phyloP scores from a whole-genome alignment of 2,888 invertebrate genomes.

The Drosophila neutralis region DNA sequence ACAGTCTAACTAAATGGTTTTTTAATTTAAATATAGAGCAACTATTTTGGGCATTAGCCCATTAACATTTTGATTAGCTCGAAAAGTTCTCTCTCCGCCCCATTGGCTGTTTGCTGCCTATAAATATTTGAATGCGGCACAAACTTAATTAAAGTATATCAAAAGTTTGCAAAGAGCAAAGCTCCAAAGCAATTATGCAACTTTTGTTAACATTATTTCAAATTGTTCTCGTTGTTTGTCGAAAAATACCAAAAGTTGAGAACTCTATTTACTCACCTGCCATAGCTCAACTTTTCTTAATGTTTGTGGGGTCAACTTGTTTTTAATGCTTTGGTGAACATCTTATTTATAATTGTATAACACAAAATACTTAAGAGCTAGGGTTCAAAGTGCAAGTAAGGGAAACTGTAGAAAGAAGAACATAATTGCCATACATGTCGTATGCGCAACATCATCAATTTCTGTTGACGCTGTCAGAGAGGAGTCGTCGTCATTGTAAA shows the following conservation, averaged over 20 bases:
- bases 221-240: constrained; percentile 26
- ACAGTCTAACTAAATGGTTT: background rate
- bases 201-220: constrained; percentile 52
- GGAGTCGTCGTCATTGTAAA: constrained; percentile 46
- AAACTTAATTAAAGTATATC: constrained; percentile 61
- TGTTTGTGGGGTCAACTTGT: constrained; percentile 29
- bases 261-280: constrained; percentile 70
- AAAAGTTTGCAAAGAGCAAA: constrained; percentile 53
- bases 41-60: constrained; percentile 59
- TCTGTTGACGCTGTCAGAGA: constrained; percentile 56
- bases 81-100: constrained; percentile 16
- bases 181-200: constrained; percentile 61
- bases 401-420: background rate
- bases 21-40: constrained; percentile 46
- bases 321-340: constrained; percentile 43
- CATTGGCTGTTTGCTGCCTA: constrained; percentile 54
- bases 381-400: background rate
- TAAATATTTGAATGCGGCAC: constrained; percentile 53
- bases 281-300: constrained; percentile 43
- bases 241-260: constrained; percentile 42
- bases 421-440: constrained; percentile 48
- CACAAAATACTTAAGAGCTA: constrained; percentile 29
- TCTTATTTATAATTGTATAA: constrained; percentile 49
- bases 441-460: constrained; percentile 55
- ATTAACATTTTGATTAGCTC: constrained; percentile 58